phyloP scores from a whole-genome alignment of 2,888 invertebrate genomes.

The Phoenoteleia sp. region DNA sequence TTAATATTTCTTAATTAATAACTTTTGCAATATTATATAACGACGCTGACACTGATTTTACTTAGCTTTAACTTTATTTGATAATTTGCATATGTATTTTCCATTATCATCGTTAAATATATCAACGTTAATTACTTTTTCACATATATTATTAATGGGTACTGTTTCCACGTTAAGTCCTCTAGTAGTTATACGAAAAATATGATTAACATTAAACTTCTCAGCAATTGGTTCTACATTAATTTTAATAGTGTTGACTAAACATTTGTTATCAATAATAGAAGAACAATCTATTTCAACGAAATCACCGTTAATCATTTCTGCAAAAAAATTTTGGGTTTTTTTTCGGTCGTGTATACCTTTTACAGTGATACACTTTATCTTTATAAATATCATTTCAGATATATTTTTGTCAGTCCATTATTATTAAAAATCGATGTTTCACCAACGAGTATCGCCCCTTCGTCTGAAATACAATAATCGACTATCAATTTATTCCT shows the following conservation, averaged over 20 bases:
- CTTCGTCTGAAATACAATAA: background rate
- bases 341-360: background rate
- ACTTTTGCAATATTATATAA: too few relatives aligned
- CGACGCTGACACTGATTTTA: too few relatives aligned
- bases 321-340: background rate
- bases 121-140: too few relatives aligned
- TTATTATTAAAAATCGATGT: background rate
- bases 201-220: background rate
- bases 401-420: background rate
- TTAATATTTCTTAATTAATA: too few relatives aligned
- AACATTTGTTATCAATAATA: background rate
- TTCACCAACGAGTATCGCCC: background rate
- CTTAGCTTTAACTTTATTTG: too few relatives aligned
- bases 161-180: too few relatives aligned
- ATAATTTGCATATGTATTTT: too few relatives aligned
- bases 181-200: too few relatives aligned
- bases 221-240: background rate
- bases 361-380: background rate
- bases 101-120: too few relatives aligned
- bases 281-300: background rate
- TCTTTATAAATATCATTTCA: constrained; percentile 1
- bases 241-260: background rate
- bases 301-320: background rate
- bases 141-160: too few relatives aligned
- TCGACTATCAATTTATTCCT: background rate